Base-by-base conservation (phyloP, 2,888 invertebrate species). In the Chalcis sispes region DNA sequence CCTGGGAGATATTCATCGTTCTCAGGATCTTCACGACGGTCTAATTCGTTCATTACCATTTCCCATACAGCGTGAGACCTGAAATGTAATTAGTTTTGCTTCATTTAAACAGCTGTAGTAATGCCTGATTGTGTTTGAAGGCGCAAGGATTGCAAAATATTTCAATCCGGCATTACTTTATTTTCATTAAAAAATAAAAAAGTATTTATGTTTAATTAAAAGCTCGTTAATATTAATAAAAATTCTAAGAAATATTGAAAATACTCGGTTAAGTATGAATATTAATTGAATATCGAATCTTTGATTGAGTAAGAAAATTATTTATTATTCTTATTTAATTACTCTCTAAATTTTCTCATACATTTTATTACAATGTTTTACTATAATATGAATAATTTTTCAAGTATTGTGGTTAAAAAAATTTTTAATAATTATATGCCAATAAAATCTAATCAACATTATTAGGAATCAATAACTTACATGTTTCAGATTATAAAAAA, bases 21-120 rank as follows among this genome's bases (percentile, higher is more conserved):
- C 83, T 89, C 93, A 0, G 97, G 97, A 86, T 97, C 97, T 89
- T 97, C 97, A 81, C 97, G 93, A 81, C 96, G 93, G 89, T 97
- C 97, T 81, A 97, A 90, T 89, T 97, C 97, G 89, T 97, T 97
- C 94, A 97, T 95, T 46, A 97, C 96, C 96, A 97, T 96, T 89
- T 97, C 97, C 97, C 97, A 97, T 46, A 97, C 96, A 61, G 97
- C 96, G 89, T 97, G 97, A 80, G 95, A 95, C 69, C 88, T 88
- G 80, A 5, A 18, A 61, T 18, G 42, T 13, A 15, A 10, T 29
- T 18, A 10, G 20, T 18, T 58, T 58, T n/a, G 36, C 5, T 36
- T 29, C 20, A 20, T 42, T 27, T 23, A 10, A 27, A 2, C 54
- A 4, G 29, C 29, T 32, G 8, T 5, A 56, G n/a, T 23, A 50